A percentile compares a stretch with the other conserved stretches of the same genome.
Evolutionary conservation across 2,888 invertebrate species (phyloP).

Genomic region (Stenodera caucasica): DNA sequence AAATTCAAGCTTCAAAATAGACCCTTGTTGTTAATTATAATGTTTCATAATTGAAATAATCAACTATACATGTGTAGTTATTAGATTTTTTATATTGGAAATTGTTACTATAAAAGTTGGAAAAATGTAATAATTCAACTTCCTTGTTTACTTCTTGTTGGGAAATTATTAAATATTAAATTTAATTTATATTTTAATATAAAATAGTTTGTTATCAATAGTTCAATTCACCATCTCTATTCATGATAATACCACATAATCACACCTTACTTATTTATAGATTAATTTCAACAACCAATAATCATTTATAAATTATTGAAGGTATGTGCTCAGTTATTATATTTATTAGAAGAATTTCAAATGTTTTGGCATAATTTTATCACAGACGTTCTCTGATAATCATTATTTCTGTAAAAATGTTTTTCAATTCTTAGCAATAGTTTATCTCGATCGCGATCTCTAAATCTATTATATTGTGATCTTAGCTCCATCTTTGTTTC

Average conservation of each 20-base stretch:
- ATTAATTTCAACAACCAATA: conserved; percentile 12
- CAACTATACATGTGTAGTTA: conserved; percentile 43
- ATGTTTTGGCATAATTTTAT: too few relatives aligned
- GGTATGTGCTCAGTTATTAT: background rate
- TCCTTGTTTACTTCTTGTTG: too few relatives aligned
- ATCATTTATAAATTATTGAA: too few relatives aligned
- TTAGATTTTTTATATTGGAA: conserved; percentile 44
- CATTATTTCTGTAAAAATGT: too few relatives aligned
- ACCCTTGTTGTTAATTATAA: conserved; percentile 46
- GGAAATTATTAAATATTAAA: conserved; percentile 16
- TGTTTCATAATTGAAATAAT: conserved; percentile 46
- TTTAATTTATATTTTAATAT: conserved; percentile 15
- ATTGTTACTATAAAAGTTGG: too few relatives aligned
- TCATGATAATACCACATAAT: conserved; percentile 21
- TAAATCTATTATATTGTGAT: too few relatives aligned
- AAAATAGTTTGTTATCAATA: conserved; percentile 15
- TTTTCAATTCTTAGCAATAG: too few relatives aligned
- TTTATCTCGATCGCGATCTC: too few relatives aligned
- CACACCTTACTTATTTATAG: conserved; percentile 22
- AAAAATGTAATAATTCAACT: background rate
- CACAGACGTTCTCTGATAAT: too few relatives aligned
- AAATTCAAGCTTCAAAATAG: conserved; percentile 42
- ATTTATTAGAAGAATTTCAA: background rate
- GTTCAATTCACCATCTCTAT: conserved; percentile 15
- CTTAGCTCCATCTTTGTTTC: too few relatives aligned